phyloP scores from a whole-genome alignment of 2,797 vertebrate species.

The Pipistrellus pygmaeus region DNA sequence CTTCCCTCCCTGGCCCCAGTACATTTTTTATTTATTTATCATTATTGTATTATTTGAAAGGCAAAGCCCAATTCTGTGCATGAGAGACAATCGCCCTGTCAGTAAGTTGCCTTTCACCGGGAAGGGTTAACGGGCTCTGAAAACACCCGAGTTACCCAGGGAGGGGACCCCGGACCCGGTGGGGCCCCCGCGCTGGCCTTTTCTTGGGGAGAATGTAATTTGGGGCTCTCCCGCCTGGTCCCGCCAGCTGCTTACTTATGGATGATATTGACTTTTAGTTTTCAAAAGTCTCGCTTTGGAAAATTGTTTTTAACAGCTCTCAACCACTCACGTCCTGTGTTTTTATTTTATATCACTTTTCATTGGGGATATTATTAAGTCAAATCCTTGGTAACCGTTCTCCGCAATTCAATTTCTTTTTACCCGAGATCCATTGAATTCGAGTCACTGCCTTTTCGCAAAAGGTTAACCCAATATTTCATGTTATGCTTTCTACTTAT shows the following conservation, averaged over 20 bases:
- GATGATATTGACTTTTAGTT: conserved; percentile 77
- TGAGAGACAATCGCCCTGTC: conserved; percentile 35
- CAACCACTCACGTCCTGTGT: conserved; percentile 58
- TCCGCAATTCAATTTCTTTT: conserved; percentile 78
- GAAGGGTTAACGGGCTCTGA: conserved; percentile 56
- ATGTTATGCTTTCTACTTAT: conserved; percentile 81
- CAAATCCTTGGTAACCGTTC: conserved; percentile 78
- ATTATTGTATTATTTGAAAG: conserved; percentile 48
- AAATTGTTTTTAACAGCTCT: conserved; percentile 76
- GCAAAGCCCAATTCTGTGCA: conserved; percentile 10
- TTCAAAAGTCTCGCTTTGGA: conserved; percentile 73
- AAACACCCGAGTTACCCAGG: conserved; percentile 44
- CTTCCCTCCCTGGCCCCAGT: no score
- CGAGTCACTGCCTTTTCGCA: conserved; percentile 80
- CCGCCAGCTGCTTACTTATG: conserved; percentile 64
- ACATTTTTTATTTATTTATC: background rate
- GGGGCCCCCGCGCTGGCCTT: conserved; percentile 25
- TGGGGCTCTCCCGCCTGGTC: conserved; percentile 49
- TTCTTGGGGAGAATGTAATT: conserved; percentile 70
- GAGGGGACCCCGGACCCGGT: background rate
- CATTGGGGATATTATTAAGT: conserved; percentile 81
- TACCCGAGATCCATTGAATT: conserved; percentile 81
- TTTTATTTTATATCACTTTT: conserved; percentile 82
- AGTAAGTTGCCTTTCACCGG: background rate
- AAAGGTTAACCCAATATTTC: conserved; percentile 85